A percentile compares a stretch with the other conserved stretches of the same genome.
These are phyloP conservation scores for Odontocerum albicorne DNA, from an alignment of 2,888 invertebrate genomes.

Conservation along the genomic window DNA sequence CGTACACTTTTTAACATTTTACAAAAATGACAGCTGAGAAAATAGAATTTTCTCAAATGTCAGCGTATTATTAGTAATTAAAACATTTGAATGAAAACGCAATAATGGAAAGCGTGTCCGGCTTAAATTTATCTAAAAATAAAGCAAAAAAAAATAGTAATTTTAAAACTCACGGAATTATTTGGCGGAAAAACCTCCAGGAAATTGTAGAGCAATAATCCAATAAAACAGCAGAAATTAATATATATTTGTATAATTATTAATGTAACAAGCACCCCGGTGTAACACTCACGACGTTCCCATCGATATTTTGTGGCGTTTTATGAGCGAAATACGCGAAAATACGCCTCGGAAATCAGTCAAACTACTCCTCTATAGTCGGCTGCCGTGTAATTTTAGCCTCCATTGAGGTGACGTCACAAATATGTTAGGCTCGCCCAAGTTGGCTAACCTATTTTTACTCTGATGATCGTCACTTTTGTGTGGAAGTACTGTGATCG, in stretches of 20 bases:
- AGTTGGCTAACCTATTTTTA: slow-evolving; percentile 60
- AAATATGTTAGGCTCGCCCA: slow-evolving; percentile 42
- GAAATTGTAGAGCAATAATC: slow-evolving; percentile 23
- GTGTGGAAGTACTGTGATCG: too few relatives aligned
- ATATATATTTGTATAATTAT: slow-evolving; percentile 4
- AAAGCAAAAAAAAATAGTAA: slow-evolving; percentile 23
- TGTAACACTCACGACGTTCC: slow-evolving; percentile 18
- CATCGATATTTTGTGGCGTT: slow-evolving; percentile 23
- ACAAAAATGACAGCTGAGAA: too few relatives aligned
- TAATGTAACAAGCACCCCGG: slow-evolving; percentile 12
- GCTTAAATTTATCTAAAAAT: slow-evolving; percentile 30
- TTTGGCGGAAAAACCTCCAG: slow-evolving; percentile 23
- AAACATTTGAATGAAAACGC: too few relatives aligned
- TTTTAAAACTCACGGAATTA: slow-evolving; percentile 29
- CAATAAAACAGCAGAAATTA: slow-evolving; percentile 20
- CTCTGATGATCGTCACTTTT: too few relatives aligned
- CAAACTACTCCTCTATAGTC: too few relatives aligned
- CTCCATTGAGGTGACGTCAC: slow-evolving; percentile 56
- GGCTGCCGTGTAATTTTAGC: slow-evolving; percentile 56
- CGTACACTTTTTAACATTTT: too few relatives aligned
- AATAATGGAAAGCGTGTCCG: background rate
- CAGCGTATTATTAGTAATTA: too few relatives aligned
- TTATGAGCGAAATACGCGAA: slow-evolving; percentile 25
- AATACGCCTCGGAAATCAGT: slow-evolving; percentile 28
- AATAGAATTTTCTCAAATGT: too few relatives aligned